phyloP scores from a whole-genome alignment of 2,797 vertebrate genomes.

The Crenichthys baileyi region DNA sequence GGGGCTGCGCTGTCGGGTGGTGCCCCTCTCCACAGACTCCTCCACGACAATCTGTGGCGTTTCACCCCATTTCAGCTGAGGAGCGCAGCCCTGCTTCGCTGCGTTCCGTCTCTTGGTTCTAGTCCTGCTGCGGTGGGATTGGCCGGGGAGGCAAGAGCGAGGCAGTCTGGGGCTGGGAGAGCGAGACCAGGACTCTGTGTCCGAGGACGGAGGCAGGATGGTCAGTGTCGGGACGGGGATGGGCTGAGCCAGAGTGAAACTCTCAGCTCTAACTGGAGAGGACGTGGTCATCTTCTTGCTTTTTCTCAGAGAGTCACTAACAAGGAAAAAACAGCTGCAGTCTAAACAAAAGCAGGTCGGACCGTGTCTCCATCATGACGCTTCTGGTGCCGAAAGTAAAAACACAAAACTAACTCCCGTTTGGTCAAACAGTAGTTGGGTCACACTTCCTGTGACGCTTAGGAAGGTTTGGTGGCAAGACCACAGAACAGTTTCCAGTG shows the following conservation, averaged over 20 bases:
- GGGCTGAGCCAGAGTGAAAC: conserved; percentile 54
- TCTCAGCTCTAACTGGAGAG: conserved; percentile 47
- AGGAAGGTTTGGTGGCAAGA: background rate
- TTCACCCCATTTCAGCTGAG: conserved; percentile 30
- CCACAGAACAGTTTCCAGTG: background rate
- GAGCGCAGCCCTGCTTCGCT: conserved; percentile 28
- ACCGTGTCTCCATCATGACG: background rate
- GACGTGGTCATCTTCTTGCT: conserved; percentile 61
- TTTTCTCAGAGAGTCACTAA: background rate
- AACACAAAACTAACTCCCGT: background rate
- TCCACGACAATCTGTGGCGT: conserved; percentile 23
- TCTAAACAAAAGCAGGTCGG: background rate
- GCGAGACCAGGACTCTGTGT: conserved; percentile 82
- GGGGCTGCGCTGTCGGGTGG: conserved; percentile 16
- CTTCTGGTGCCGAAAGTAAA: background rate
- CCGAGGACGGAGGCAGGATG: conserved; percentile 79
- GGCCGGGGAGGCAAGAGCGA: conserved; percentile 41
- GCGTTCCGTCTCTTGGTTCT: conserved; percentile 53
- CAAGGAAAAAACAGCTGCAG: background rate
- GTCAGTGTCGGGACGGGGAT: conserved; percentile 74
- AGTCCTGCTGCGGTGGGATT: conserved; percentile 53
- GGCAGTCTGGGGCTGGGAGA: conserved; percentile 76
- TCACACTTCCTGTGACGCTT: background rate
- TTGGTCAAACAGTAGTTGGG: background rate
- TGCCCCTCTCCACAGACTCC: conserved; percentile 9